A percentile compares a stretch with the other conserved stretches of the same genome.
phyloP scores from a whole-genome alignment of 2,113 vertebrate species.

The Myrmecophaga tridactyla region DNA sequence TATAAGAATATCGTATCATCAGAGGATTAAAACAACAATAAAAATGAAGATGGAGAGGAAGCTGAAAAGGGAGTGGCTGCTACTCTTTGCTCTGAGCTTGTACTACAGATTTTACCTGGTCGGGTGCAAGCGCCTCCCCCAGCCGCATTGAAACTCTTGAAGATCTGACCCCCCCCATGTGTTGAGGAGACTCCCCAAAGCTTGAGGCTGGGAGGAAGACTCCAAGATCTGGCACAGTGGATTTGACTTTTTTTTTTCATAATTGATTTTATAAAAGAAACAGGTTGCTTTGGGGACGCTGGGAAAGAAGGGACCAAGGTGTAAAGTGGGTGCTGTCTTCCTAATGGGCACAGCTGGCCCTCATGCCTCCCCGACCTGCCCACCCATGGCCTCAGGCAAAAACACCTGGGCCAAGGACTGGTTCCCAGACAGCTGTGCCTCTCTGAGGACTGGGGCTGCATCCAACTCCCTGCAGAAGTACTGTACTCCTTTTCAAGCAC shows the following conservation, averaged over 20 bases:
- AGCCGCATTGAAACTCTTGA: neutral
- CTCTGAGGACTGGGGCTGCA: accelerated
- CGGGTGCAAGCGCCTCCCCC: no score
- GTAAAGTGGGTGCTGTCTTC: neutral
- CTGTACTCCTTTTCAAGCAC: neutral
- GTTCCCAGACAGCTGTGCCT: neutral
- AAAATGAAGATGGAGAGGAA: neutral
- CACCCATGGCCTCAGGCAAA: accelerated
- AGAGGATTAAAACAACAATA: neutral
- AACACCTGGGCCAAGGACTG: neutral
- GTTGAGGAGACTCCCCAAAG: neutral
- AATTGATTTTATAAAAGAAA: neutral
- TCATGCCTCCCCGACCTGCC: accelerated
- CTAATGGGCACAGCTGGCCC: neutral
- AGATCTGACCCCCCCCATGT: neutral
- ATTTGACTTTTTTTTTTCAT: neutral
- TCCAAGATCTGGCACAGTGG: neutral
- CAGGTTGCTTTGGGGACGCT: neutral
- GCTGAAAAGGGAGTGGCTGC: neutral
- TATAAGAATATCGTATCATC: neutral
- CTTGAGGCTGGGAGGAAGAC: neutral
- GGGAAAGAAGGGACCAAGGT: neutral
- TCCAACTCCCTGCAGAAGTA: neutral
- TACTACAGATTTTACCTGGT: no score
- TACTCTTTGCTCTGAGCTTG: no score